These are phyloP conservation scores for Meloidogyne hapla DNA, from an alignment of 1,140 invertebrate genomes.

Conservation along the genomic window DNA sequence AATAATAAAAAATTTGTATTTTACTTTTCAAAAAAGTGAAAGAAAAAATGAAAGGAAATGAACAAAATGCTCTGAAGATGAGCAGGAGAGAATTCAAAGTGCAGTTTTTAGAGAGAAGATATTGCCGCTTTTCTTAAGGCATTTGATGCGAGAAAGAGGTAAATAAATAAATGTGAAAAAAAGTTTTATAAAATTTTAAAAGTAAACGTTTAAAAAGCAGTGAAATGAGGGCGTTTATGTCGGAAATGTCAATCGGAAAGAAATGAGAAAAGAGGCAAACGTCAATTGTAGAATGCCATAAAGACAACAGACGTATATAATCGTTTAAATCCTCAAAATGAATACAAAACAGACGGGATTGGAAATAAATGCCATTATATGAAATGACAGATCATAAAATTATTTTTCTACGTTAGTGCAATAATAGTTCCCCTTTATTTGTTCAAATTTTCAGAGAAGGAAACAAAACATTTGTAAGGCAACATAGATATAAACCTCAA, in stretches of 20 bases:
- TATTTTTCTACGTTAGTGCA: too few relatives aligned
- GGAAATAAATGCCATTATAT: too few relatives aligned
- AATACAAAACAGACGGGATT: not conserved
- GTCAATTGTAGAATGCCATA: too few relatives aligned
- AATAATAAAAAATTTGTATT: not conserved
- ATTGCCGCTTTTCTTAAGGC: too few relatives aligned
- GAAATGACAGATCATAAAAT: too few relatives aligned
- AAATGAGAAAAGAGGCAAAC: not conserved
- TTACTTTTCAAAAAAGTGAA: not conserved
- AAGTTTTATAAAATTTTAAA: not conserved
- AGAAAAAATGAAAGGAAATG: not conserved
- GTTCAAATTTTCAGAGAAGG: too few relatives aligned
- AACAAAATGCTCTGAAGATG: not conserved
- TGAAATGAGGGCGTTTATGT: not conserved
- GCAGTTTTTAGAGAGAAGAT: too few relatives aligned
- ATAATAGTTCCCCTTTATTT: too few relatives aligned
- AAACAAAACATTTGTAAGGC: too few relatives aligned
- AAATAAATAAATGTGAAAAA: not conserved
- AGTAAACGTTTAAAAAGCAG: not conserved
- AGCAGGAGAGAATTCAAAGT: not conserved
- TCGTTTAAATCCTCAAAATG: slow-evolving; percentile 5
- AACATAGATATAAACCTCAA: too few relatives aligned
- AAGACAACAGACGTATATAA: too few relatives aligned
- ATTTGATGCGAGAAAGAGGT: not conserved
- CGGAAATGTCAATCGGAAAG: slow-evolving; percentile 5